A percentile compares a stretch with the other conserved stretches of the same genome.
These are phyloP conservation scores for Cryptophagus acutangulus DNA, from an alignment of 2,888 invertebrate species.

Conservation along the genomic window DNA sequence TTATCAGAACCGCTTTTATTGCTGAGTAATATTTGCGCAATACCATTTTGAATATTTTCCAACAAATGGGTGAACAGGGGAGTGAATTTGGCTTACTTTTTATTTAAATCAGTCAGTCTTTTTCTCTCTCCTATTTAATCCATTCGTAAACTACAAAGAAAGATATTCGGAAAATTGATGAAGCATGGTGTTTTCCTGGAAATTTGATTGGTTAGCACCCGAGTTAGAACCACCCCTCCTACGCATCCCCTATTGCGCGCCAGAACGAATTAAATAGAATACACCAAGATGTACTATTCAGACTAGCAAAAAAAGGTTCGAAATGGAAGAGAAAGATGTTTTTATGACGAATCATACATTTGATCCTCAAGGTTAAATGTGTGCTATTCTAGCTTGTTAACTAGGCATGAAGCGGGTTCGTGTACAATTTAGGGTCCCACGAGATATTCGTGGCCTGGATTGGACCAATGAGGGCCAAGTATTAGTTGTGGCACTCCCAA, in stretches of 20 bases:
- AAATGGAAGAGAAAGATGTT: constrained; percentile 25
- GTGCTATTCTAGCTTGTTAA: constrained; percentile 25
- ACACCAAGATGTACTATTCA: too few species aligned
- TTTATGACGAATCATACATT: constrained; percentile 32
- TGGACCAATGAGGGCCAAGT: constrained; percentile 32
- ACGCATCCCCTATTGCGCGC: too few species aligned
- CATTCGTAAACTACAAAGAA: too few species aligned
- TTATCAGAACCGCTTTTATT: constrained; percentile 3
- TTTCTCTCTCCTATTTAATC: constrained; percentile 44
- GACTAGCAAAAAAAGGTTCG: too few species aligned
- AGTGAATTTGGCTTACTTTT: constrained; percentile 41
- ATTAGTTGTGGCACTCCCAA: constrained; percentile 38
- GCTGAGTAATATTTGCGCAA: constrained; percentile 7
- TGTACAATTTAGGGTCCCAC: constrained; percentile 29
- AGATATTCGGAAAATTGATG: too few species aligned
- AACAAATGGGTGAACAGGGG: constrained; percentile 39
- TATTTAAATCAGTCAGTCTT: constrained; percentile 40
- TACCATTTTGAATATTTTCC: constrained; percentile 1
- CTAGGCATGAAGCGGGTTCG: constrained; percentile 28
- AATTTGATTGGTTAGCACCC: too few species aligned
- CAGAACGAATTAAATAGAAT: too few species aligned
- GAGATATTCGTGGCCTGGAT: constrained; percentile 26
- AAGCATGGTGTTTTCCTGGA: too few species aligned
- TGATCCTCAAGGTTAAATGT: constrained; percentile 28
- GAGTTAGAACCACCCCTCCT: too few species aligned